Percentiles rank a stretch among this genome's conserved stretches.
Evolutionary conservation across 2,888 invertebrate species (phyloP).

Genomic region (Alitta virens): DNA sequence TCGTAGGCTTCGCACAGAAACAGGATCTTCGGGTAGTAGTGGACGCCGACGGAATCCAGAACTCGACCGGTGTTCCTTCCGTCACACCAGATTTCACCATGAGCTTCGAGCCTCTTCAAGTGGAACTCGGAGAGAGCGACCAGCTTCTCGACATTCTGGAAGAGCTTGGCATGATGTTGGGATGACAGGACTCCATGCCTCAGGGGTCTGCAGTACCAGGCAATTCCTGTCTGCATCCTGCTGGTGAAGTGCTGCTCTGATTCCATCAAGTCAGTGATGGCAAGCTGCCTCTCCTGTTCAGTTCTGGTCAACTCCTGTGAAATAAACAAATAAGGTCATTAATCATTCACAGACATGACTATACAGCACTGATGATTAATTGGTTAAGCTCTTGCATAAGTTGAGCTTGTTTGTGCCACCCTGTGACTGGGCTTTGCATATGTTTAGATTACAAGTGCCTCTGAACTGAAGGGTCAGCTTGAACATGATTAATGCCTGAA

Average conservation of each 20-base stretch:
- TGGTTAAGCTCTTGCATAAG: too few species aligned
- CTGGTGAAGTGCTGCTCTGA: slow-evolving; percentile 48
- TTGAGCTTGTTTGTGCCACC: too few species aligned
- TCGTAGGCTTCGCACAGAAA: slow-evolving; percentile 44
- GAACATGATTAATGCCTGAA: too few species aligned
- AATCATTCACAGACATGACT: too few species aligned
- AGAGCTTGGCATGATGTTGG: slow-evolving; percentile 45
- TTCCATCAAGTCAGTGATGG: background rate
- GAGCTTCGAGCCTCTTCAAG: slow-evolving; percentile 35
- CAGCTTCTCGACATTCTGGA: slow-evolving; percentile 52
- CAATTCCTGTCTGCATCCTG: slow-evolving; percentile 50
- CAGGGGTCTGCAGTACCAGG: slow-evolving; percentile 48
- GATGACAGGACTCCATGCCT: slow-evolving; percentile 46
- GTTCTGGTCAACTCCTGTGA: too few species aligned
- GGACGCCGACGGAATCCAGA: slow-evolving; percentile 39
- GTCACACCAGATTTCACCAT: slow-evolving; percentile 19
- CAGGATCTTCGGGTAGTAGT: slow-evolving; percentile 42
- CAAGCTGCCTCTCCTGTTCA: background rate
- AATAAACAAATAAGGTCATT: too few species aligned
- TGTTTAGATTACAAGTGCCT: too few species aligned
- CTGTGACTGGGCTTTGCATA: too few species aligned
- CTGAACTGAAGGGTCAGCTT: too few species aligned
- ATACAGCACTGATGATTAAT: too few species aligned
- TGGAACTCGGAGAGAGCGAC: slow-evolving; percentile 15
- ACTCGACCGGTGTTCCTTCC: background rate